Conservation (phyloP, 2,113 vertebrate species). For the Capricornis sumatraensis region DNA sequence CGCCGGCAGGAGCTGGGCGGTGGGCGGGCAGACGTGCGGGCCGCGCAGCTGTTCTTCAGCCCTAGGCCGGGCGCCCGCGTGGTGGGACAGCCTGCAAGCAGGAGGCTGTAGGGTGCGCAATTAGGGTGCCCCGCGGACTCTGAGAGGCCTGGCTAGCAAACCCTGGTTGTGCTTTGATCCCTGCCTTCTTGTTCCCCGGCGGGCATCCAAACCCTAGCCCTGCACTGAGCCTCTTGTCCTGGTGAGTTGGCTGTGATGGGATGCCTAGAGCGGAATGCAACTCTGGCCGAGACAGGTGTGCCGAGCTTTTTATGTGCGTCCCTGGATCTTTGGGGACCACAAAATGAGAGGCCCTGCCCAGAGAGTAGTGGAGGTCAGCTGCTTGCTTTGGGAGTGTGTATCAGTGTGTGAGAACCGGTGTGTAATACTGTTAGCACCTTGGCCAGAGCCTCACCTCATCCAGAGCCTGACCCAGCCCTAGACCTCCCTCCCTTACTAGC, state of each 20-base stretch:
- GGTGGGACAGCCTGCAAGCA: slow-evolving; percentile 83
- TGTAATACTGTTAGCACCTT: neutral
- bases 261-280: slow-evolving; percentile 35
- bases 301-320: neutral
- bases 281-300: neutral
- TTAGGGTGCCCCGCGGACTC: slow-evolving; percentile 50
- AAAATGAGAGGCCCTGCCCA: neutral
- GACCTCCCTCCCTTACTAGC: neutral
- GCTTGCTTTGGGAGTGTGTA: neutral
- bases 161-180: slow-evolving; percentile 63
- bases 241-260: slow-evolving; percentile 51
- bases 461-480: neutral
- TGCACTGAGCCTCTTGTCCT: slow-evolving; percentile 65
- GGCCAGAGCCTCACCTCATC: neutral
- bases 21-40: neutral
- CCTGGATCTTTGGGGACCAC: neutral
- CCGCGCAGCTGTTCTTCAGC: slow-evolving; percentile 87
- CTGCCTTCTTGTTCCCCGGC: neutral
- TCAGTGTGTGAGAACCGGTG: neutral
- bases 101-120: slow-evolving; percentile 81
- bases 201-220: neutral
- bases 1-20: neutral
- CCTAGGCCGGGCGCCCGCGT: slow-evolving; percentile 57
- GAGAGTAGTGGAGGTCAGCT: neutral
- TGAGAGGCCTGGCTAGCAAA: slow-evolving; percentile 37